These are phyloP conservation scores for Pandion haliaetus DNA, from an alignment of 2,113 vertebrate species.

Conservation along the genomic window DNA sequence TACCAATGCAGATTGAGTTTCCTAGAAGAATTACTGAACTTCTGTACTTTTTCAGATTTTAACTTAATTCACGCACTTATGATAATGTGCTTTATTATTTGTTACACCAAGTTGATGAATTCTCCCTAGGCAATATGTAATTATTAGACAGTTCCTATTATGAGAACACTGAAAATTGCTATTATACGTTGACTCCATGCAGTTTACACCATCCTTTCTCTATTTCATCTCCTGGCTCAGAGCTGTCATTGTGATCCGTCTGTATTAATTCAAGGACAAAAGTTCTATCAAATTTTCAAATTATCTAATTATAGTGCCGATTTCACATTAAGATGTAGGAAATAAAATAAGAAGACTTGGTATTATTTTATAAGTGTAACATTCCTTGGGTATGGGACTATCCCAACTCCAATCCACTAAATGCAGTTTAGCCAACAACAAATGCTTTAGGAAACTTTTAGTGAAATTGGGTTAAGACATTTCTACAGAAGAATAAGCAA, in stretches of 20 bases:
- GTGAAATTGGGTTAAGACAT: not conserved
- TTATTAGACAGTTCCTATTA: conserved; percentile 67
- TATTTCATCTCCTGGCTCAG: not conserved
- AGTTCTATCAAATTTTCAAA: conserved; percentile 67
- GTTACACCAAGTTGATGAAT: conserved; percentile 59
- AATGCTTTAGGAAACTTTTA: not conserved
- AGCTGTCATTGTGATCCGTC: conserved; percentile 20
- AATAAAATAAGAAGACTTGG: conserved; percentile 32
- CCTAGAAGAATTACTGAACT: conserved; percentile 25
- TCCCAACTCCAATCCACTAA: not conserved
- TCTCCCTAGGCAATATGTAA: conserved; percentile 55
- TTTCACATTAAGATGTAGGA: conserved; percentile 47
- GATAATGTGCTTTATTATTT: conserved; percentile 67
- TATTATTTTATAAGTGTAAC: conserved; percentile 20
- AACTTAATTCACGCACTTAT: conserved; percentile 60
- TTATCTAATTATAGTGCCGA: conserved; percentile 41
- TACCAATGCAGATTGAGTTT: conserved; percentile 64
- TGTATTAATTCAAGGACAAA: conserved; percentile 50
- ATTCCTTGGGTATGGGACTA: not conserved
- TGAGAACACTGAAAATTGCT: conserved; percentile 53
- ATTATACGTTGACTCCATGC: conserved; percentile 7
- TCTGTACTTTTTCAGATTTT: conserved; percentile 50
- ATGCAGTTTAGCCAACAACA: not conserved
- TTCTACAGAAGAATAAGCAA: not conserved
- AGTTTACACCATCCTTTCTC: not conserved